phyloP scores from a whole-genome alignment of 2,797 vertebrate genomes.

The Dryobates pubescens region DNA sequence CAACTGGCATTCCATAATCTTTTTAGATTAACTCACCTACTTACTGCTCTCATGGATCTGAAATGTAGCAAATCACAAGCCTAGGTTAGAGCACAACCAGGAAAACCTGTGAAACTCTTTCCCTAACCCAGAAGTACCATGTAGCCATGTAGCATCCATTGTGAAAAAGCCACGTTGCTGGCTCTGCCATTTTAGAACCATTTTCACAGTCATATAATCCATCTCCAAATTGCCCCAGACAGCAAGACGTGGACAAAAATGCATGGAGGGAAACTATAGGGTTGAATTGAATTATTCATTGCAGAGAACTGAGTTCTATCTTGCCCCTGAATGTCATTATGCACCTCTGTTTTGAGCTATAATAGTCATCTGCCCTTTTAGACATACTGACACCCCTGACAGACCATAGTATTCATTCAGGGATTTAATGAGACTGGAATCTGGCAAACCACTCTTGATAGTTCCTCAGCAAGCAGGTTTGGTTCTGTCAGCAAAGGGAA shows the following conservation, averaged over 20 bases:
- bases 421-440: background rate
- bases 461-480: background rate
- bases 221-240: background rate
- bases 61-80: background rate
- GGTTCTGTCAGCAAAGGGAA: background rate
- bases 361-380: background rate
- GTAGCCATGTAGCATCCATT: background rate
- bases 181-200: background rate
- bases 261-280: background rate
- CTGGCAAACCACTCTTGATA: background rate
- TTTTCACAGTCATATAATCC: background rate
- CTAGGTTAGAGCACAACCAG: background rate
- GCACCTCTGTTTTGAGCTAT: background rate
- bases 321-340: slow-evolving; percentile 35
- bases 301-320: background rate
- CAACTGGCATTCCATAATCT: background rate
- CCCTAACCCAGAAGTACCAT: background rate
- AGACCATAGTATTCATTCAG: background rate
- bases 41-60: background rate
- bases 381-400: background rate
- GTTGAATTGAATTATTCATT: slow-evolving; percentile 43
- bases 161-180: background rate
- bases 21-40: background rate
- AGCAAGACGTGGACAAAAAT: background rate
- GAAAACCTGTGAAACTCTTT: background rate